Conservation (phyloP, 2,113 vertebrate species). For the Oryzias celebensis region DNA sequence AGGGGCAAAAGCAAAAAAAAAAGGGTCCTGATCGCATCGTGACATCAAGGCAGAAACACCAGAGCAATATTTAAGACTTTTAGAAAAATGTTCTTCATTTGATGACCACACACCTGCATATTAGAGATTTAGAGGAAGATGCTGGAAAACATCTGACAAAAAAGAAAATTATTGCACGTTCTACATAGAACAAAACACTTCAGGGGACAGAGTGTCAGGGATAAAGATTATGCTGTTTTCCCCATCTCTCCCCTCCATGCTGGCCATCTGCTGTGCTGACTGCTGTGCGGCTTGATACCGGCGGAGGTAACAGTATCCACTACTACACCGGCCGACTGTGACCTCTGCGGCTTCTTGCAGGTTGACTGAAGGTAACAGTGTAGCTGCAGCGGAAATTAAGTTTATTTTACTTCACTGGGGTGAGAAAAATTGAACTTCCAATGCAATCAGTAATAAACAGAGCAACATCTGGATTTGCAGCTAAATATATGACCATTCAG, state of each 20-base stretch:
- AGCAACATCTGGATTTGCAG: neutral
- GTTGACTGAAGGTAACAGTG: slow-evolving; percentile 43
- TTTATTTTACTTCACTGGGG: slow-evolving; percentile 16
- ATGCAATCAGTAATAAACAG: neutral
- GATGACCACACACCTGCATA: too few relatives aligned
- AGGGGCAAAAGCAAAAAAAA: neutral
- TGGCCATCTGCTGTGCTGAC: slow-evolving; percentile 61
- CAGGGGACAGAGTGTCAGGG: slow-evolving; percentile 32
- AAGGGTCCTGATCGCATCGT: slow-evolving; percentile 8
- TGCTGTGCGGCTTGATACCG: slow-evolving; percentile 60
- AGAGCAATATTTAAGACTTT: too few relatives aligned
- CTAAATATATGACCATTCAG: neutral
- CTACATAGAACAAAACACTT: slow-evolving; percentile 31
- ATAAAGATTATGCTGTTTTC: slow-evolving; percentile 43
- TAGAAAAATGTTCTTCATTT: too few relatives aligned
- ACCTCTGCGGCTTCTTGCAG: slow-evolving; percentile 51
- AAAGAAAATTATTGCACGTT: slow-evolving; percentile 20
- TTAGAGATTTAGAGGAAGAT: neutral
- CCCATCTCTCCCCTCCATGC: slow-evolving; percentile 39
- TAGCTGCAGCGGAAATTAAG: slow-evolving; percentile 9
- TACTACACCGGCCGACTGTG: slow-evolving; percentile 38
- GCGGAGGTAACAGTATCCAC: slow-evolving; percentile 62
- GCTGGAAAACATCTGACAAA: slow-evolving; percentile 1
- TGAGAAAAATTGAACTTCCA: neutral
- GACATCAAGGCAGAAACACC: neutral